Conservation (phyloP, 1,140 invertebrate genomes). For the Leptinotarsa texana region DNA sequence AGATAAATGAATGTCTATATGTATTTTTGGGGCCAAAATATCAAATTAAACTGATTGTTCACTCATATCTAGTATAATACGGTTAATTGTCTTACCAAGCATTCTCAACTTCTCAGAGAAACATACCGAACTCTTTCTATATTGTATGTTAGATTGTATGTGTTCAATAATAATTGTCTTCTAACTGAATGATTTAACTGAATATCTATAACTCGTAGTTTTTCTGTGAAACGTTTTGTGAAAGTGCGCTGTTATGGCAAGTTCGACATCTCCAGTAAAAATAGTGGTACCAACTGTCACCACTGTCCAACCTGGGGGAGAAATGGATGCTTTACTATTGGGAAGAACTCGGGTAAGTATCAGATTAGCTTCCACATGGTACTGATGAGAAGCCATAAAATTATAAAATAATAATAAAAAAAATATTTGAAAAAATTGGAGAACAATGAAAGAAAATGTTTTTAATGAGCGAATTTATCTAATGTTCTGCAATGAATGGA, state of each 20-base stretch:
- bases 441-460: too few relatives aligned
- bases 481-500: too few relatives aligned
- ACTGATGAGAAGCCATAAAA: too few relatives aligned
- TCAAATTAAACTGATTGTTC: not conserved
- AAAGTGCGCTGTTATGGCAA: constrained; percentile 44
- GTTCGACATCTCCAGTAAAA: constrained; percentile 48
- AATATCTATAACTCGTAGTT: not conserved
- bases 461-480: too few relatives aligned
- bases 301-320: constrained; percentile 64
- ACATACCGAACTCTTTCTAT: too few relatives aligned
- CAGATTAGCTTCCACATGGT: not conserved
- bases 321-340: constrained; percentile 75
- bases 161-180: constrained; percentile 2
- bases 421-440: too few relatives aligned
- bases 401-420: too few relatives aligned
- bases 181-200: not conserved
- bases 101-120: not conserved
- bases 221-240: not conserved
- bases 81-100: not conserved
- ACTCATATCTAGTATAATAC: not conserved
- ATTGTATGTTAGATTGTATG: not conserved
- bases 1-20: constrained; percentile 40
- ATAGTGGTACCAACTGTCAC: constrained; percentile 55
- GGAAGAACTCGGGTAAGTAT: constrained; percentile 73
- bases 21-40: constrained; percentile 40